Base-by-base conservation (phyloP, 2,797 vertebrate species). In the Amblyopsis hoosieri region DNA sequence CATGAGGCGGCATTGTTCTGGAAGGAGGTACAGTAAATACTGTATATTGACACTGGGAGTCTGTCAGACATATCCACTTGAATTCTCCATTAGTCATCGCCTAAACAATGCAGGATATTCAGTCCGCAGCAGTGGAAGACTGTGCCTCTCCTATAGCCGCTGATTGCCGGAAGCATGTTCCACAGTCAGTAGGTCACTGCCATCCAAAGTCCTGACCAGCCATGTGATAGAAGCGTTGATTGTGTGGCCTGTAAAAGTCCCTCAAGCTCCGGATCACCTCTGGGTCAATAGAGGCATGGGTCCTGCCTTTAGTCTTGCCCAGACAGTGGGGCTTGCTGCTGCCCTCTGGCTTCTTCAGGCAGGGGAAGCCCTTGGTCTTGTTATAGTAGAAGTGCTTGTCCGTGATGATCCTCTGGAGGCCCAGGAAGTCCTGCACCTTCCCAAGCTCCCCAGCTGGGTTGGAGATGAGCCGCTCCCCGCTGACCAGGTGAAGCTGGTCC, bases 371-470 rank as follows among this genome's bases (percentile, higher is more conserved):
- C 72, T 94, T 94, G 0, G 93, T 94, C 76, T 94, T 93, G 85
- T 94, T 94, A 72, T 94, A 94, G 85, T 94, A 94, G 80, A 94
- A 94, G 76, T 94, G 93, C 71, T 94, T 94, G 85, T 94, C 93
- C 0, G 93, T 94, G 66, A 94, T 84, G 46, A 94, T 94, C 73
- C 91, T 89, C 87, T 94, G 91, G 55, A 94, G 87, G 45, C 93
- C 93, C 54, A 94, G 84, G 58, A 94, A 94, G 87, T 94, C 93
- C 85, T 94, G 93, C 67, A 94, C 93, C 31, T 87, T 90, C 23
- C 90, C 90, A 69, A 94, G 84, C 73, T 94, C 93, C 13, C 91
- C 90, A 0, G 93, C 92, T 0, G 93, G 93, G 81, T 94, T 91
- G 0, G 89, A 89, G 69, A 94, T 92, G 66, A 94, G 91, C 59